phyloP scores from a whole-genome alignment of 2,113 vertebrate species.

The Zosterops borbonicus region DNA sequence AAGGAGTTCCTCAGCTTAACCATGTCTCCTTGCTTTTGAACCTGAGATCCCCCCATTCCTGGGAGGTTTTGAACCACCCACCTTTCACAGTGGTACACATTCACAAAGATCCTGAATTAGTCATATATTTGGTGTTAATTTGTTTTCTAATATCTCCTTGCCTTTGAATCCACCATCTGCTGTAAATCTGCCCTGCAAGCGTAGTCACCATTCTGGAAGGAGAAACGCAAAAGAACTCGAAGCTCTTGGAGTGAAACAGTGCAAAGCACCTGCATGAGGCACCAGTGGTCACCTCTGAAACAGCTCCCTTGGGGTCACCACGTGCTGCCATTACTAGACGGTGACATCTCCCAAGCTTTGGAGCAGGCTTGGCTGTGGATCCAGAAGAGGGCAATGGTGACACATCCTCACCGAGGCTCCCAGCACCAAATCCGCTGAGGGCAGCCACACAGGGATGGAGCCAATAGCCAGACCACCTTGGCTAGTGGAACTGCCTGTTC shows the following conservation, averaged over 20 bases:
- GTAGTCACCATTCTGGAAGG: neutral
- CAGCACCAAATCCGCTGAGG: conserved; percentile 27
- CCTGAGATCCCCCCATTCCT: neutral
- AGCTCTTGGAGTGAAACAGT: neutral
- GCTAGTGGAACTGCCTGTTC: conserved; percentile 29
- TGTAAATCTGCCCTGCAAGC: neutral
- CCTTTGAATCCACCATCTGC: neutral
- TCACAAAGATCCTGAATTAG: neutral
- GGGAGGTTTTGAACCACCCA: neutral
- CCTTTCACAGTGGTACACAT: neutral
- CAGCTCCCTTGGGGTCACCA: neutral
- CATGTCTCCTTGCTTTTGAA: neutral
- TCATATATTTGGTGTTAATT: neutral
- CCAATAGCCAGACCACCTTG: conserved; percentile 43
- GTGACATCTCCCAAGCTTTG: conserved; percentile 33
- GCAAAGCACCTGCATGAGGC: neutral
- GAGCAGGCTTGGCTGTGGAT: conserved; percentile 18
- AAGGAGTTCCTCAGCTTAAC: neutral
- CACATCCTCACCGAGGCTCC: neutral
- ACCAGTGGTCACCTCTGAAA: neutral
- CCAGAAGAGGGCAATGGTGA: conserved; percentile 68
- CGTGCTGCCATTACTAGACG: neutral
- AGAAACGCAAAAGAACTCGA: neutral
- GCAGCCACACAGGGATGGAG: neutral
- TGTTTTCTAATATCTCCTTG: neutral